Evolutionary conservation across 2,113 vertebrate genomes (phyloP), one percentile per base, ranked within the genome.

Genomic region (Delphinus delphis): DNA sequence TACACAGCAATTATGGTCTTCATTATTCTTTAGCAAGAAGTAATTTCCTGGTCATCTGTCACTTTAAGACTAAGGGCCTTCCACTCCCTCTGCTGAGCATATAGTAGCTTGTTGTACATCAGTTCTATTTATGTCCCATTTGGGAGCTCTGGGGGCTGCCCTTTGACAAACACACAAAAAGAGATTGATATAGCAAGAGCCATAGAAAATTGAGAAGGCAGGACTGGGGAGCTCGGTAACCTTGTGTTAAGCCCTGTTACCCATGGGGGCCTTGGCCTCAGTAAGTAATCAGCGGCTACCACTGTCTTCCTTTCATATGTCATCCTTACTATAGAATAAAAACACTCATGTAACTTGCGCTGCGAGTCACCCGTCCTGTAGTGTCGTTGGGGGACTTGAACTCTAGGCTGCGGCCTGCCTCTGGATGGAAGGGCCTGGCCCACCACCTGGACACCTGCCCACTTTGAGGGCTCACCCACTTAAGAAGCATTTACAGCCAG

Each of bases 11-110:
- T 84, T 90, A 87, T 65, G 41, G 10, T 68, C 91, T 81, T 93
- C 81, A 74, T 93, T 95, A 74, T 96, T 93, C 95, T 92, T 89
- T 28, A 93, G 82, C 68, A 93, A 90, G 89, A 97, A 94, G 85
- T 91, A 79, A 96, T 95, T 95, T 97, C 91, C 85, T 85, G 41
- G 70, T 87, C 88, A 60, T 93, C 91, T 91, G 77, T 92, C 82
- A 86, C 85, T 94, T 96, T 91, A 88, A 94, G 96, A 88, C 96
- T 84, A 92, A 92, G 89, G 95, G 70, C 84, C 92, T 93, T 68
- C 70, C 0, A 67, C 44, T 93, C 60, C 74, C 25, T 47, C 77
- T 88, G 87, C 92, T 77, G 94, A 95, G 92, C 90, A 81, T 93
- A 62, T 77, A 95, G 92, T 97, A 60, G 80, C 60, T 95, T 73